A percentile compares a stretch with the other conserved stretches of the same genome.
Evolutionary conservation across 1,140 invertebrate species (phyloP).

Genomic region (Drosophila teissieri): DNA sequence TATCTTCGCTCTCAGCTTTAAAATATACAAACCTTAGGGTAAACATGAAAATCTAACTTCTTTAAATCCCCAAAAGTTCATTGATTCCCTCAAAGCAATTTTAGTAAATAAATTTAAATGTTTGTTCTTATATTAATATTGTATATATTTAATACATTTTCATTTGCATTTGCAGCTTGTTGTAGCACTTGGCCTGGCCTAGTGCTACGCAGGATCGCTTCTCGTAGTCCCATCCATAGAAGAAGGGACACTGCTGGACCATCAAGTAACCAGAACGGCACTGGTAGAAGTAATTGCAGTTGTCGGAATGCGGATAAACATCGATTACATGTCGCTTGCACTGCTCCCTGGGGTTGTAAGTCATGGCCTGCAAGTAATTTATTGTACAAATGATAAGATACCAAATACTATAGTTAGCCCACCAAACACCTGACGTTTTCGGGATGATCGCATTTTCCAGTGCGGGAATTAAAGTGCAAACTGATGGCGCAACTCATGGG

Average conservation of each 20-base stretch:
- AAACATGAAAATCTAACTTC: no score
- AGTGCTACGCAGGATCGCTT: slow-evolving; percentile 64
- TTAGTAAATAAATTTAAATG: neutral
- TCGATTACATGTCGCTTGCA: slow-evolving; percentile 67
- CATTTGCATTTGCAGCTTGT: slow-evolving; percentile 12
- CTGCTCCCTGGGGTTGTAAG: slow-evolving; percentile 56
- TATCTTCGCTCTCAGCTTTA: no score
- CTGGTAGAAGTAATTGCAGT: slow-evolving; percentile 79
- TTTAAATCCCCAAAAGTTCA: no score
- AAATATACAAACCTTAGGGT: no score
- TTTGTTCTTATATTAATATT: neutral
- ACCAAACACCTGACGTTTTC: slow-evolving; percentile 74
- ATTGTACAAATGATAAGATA: neutral
- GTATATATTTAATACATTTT: slow-evolving; percentile 16
- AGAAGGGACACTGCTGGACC: slow-evolving; percentile 77
- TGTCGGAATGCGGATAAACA: slow-evolving; percentile 71
- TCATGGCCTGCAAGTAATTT: slow-evolving; percentile 31
- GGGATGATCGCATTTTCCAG: slow-evolving; percentile 72
- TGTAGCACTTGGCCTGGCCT: slow-evolving; percentile 66
- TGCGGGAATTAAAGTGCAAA: slow-evolving; percentile 69
- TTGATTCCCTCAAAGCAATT: no score
- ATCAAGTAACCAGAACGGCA: slow-evolving; percentile 67
- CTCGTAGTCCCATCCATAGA: slow-evolving; percentile 74
- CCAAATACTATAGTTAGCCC: neutral
- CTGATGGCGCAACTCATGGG: slow-evolving; percentile 64